These are phyloP conservation scores for Rafetus swinhoei DNA, from an alignment of 2,113 vertebrate genomes.

Conservation along the genomic window DNA sequence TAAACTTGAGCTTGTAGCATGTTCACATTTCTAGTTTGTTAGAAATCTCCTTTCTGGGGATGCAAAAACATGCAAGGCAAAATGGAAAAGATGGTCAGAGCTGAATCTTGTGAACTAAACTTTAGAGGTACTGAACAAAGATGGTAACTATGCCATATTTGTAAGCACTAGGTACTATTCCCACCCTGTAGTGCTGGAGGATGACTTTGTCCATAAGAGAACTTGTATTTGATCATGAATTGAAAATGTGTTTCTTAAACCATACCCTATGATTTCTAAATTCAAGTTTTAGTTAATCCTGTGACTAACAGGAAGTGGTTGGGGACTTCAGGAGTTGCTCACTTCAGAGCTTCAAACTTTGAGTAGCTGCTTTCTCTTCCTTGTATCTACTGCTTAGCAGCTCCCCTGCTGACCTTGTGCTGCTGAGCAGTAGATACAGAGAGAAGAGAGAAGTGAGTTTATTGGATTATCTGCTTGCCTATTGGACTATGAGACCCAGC, in stretches of 20 bases:
- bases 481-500: not conserved
- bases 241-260: not conserved
- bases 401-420: not conserved
- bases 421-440: no score
- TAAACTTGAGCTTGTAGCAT: not conserved
- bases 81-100: not conserved
- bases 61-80: not conserved
- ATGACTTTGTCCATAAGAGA: not conserved
- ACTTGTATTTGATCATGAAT: not conserved
- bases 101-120: not conserved
- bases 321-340: not conserved
- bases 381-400: fast-evolving
- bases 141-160: not conserved
- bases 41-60: not conserved
- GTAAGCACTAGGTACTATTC: not conserved
- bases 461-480: not conserved
- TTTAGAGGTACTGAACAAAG: not conserved
- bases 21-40: not conserved
- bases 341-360: not conserved
- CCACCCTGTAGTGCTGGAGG: not conserved
- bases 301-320: not conserved
- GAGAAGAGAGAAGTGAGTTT: fast-evolving
- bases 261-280: not conserved
- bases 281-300: not conserved
- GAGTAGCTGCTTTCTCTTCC: not conserved